Conservation (phyloP, 1,140 invertebrate genomes). For the Brevipalpus yothersi region DNA sequence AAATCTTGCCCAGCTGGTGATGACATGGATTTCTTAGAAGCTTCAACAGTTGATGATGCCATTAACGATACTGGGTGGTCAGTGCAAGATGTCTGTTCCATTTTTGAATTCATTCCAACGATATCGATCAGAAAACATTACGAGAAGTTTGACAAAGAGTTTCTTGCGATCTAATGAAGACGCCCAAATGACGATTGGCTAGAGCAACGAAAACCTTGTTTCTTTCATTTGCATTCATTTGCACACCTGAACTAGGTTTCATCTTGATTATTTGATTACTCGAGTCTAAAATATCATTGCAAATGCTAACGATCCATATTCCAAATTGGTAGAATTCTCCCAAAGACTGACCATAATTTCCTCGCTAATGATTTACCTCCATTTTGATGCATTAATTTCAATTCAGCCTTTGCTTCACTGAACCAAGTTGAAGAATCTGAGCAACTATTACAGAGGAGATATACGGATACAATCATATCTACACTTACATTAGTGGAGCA, state of each 20-base stretch:
- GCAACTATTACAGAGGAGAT: no score
- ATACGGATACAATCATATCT: no score
- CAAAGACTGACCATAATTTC: no score
- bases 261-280: slow-evolving; percentile 55
- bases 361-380: no score
- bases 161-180: slow-evolving; percentile 3
- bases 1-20: no score
- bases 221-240: slow-evolving; percentile 67
- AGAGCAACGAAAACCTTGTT: slow-evolving; percentile 82
- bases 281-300: no score
- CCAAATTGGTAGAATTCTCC: no score
- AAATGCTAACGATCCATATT: no score
- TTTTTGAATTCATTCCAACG: neutral
- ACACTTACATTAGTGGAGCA: no score
- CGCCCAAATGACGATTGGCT: slow-evolving; percentile 43
- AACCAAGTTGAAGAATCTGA: no score
- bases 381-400: no score
- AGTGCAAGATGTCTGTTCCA: neutral
- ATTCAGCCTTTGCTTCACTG: no score
- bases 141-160: slow-evolving; percentile 6
- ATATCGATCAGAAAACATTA: slow-evolving; percentile 7
- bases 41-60: neutral
- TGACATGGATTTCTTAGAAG: neutral
- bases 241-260: slow-evolving; percentile 34
- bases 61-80: neutral